phyloP scores from a whole-genome alignment of 2,113 vertebrate species.

The Caretta caretta region DNA sequence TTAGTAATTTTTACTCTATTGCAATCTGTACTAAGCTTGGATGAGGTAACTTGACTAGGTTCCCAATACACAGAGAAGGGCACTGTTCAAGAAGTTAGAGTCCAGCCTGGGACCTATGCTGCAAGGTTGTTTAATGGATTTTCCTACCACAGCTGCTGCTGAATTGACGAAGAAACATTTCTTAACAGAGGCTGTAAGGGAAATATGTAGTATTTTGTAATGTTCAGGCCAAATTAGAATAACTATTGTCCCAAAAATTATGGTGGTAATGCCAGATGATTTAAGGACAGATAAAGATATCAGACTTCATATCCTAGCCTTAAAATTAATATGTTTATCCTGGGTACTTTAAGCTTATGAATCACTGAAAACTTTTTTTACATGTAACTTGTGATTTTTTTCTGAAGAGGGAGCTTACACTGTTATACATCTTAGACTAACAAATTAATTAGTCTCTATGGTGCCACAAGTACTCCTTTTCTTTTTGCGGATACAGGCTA shows the following conservation, averaged over 20 bases:
- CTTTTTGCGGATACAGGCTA: too few species aligned
- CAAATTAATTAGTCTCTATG: too few species aligned
- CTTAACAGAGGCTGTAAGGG: neutral
- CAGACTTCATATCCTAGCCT: too few species aligned
- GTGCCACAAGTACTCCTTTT: too few species aligned
- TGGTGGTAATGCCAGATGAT: too few species aligned
- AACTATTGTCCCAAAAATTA: neutral
- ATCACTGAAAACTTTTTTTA: too few species aligned
- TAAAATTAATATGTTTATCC: too few species aligned
- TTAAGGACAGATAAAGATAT: too few species aligned
- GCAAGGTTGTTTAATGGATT: fast-evolving
- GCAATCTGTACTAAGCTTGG: neutral
- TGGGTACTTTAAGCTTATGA: too few species aligned
- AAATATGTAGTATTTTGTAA: neutral
- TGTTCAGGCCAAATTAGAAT: neutral
- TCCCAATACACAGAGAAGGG: neutral
- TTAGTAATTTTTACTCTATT: neutral
- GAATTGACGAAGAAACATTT: neutral
- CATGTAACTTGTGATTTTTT: too few species aligned
- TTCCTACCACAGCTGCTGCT: neutral
- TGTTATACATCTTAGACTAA: too few species aligned
- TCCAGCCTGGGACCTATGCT: neutral
- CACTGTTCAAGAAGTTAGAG: neutral
- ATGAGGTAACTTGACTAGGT: neutral
- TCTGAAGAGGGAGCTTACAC: too few species aligned